Conservation (phyloP, 2,797 vertebrate species). For the Acomys russatus region DNA sequence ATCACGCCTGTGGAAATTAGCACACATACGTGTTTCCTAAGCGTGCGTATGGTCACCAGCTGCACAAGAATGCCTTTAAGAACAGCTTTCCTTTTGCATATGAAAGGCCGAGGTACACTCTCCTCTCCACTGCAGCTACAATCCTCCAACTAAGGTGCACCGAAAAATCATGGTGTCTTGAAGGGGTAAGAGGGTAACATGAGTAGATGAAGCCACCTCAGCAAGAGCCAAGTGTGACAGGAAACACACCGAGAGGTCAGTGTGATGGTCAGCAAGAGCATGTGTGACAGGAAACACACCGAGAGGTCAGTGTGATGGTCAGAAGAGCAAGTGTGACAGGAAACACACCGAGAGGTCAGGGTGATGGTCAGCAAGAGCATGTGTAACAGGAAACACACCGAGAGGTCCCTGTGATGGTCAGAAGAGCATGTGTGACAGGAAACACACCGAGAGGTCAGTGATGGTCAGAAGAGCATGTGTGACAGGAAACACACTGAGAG, state of each 20-base stretch:
- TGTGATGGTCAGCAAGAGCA: too few species aligned
- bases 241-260: too few species aligned
- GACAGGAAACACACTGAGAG: too few species aligned
- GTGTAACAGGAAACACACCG: neutral
- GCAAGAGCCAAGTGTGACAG: too few species aligned
- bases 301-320: too few species aligned
- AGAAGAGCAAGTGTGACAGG: too few species aligned
- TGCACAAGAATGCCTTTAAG: neutral
- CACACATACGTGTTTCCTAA: neutral
- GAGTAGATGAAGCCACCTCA: neutral
- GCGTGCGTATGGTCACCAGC: neutral
- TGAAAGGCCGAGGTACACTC: neutral
- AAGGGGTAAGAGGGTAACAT: neutral
- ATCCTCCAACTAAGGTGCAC: neutral
- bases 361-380: neutral
- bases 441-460: too few species aligned
- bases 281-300: too few species aligned
- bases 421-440: too few species aligned
- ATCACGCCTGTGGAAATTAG: neutral
- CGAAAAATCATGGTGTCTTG: neutral
- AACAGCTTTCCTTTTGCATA: neutral
- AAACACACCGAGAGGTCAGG: too few species aligned
- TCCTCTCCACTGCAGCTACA: neutral
- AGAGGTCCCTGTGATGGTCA: neutral
- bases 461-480: too few species aligned